These are phyloP conservation scores for Diadromus collaris DNA, from an alignment of 2,888 invertebrate species.

Conservation along the genomic window DNA sequence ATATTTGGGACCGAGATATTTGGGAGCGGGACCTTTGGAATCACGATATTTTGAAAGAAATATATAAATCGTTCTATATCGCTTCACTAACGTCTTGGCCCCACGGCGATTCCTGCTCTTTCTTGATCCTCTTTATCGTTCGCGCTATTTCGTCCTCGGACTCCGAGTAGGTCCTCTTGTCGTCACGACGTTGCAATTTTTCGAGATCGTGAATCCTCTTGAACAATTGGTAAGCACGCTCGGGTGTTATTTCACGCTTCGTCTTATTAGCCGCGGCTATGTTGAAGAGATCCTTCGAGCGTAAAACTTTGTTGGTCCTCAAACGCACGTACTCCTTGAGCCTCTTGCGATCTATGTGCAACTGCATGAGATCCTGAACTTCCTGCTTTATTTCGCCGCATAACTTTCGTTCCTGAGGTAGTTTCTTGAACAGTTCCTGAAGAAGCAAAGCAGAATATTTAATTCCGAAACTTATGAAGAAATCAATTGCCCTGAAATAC, in stretches of 20 bases:
- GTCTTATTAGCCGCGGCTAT: constrained; percentile 77
- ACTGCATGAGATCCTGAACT: constrained; percentile 77
- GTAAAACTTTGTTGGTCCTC: constrained; percentile 76
- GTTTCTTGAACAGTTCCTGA: constrained; percentile 76
- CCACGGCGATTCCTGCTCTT: constrained; percentile 74
- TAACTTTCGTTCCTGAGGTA: constrained; percentile 78
- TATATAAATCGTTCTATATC: neutral
- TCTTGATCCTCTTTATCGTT: constrained; percentile 75
- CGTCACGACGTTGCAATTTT: constrained; percentile 71
- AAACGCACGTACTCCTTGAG: constrained; percentile 77
- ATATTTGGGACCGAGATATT: too few species aligned
- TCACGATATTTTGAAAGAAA: neutral
- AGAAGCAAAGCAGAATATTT: constrained; percentile 22
- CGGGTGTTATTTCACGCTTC: constrained; percentile 75
- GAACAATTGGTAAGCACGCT: constrained; percentile 75
- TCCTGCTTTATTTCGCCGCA: constrained; percentile 77
- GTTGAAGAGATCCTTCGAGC: constrained; percentile 78
- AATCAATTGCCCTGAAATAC: constrained; percentile 1
- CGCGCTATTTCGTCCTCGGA: constrained; percentile 76
- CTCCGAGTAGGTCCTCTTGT: constrained; percentile 70
- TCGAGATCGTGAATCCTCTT: constrained; percentile 77
- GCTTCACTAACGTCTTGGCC: constrained; percentile 73
- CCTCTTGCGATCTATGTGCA: constrained; percentile 77
- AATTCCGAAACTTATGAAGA: neutral
- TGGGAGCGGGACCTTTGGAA: too few species aligned